Base-by-base conservation (phyloP, 23 tunicate species). In the Pegea sp. region DNA sequence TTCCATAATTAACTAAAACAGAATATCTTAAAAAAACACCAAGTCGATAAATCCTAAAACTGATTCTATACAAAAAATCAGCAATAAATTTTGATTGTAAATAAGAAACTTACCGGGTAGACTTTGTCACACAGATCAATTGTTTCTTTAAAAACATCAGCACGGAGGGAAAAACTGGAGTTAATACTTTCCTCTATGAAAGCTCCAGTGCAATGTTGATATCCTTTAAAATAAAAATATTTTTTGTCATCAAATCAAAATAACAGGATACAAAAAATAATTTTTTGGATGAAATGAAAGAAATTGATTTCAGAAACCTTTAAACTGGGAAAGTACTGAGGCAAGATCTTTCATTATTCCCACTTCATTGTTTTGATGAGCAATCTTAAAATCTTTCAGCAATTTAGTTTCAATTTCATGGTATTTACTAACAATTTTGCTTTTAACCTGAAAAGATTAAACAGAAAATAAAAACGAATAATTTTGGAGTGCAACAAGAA, bases 171-270 rank as follows among this genome's bases (percentile, higher is more conserved):
- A 34, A 84, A 84, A 13, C 73, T 52, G 59, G 69, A 53, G 25
- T 49, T 29, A 5, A 89, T 67, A 28, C 70, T 57, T 52, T 89
- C 98, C 5, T 89, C 90, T 34, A 89, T 76, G 48, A 76, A 89
- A 3, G 98, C 79, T 52, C 77, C 98, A 42, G 77, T 77, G 56
- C 98, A 89, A 26, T 76, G 72, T 53, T 89, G 98, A 58, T 89
- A 89, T 11, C 81, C 95, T 84, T 31, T 22, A 34, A 64, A 50
- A 22, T 26, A 42, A 33, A 54, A 48, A 0, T n/a, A n/a, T n/a
- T n/a, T n/a, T n/a, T n/a, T n/a, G n/a, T n/a, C n/a, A n/a, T n/a
- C n/a, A n/a, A n/a, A n/a, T n/a, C n/a, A n/a, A n/a, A n/a, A n/a
- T n/a, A n/a, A n/a, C n/a, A n/a, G n/a, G n/a, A n/a, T n/a, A n/a